phyloP scores from a whole-genome alignment of 2,113 vertebrate genomes.

The Indicator indicator region DNA sequence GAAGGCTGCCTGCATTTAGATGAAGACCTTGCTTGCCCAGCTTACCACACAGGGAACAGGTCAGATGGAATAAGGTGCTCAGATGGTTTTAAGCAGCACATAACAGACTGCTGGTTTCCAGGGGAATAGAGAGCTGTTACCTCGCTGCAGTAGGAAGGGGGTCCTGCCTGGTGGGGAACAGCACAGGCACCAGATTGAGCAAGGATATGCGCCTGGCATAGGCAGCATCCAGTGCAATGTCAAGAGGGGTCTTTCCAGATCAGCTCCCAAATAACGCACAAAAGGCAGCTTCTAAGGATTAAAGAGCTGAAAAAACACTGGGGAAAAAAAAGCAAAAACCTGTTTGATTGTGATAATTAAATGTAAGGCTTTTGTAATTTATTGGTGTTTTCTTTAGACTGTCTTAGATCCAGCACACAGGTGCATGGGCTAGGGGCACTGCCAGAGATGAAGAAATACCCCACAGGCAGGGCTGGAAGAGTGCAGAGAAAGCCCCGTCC shows the following conservation, averaged over 20 bases:
- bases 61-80: neutral
- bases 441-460: neutral
- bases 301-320: neutral
- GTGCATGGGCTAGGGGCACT: neutral
- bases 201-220: neutral
- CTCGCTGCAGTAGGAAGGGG: fast-evolving
- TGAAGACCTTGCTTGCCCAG: neutral
- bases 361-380: neutral
- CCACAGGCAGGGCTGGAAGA: fast-evolving
- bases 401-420: neutral
- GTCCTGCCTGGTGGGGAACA: neutral
- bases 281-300: neutral
- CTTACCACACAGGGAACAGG: neutral
- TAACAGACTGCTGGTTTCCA: neutral
- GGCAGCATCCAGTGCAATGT: fast-evolving
- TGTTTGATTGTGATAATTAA: neutral
- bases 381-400: neutral
- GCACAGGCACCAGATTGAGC: neutral
- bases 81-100: neutral
- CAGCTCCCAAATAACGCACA: neutral
- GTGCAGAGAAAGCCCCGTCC: neutral
- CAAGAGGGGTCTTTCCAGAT: neutral
- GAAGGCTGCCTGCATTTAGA: neutral
- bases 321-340: slow-evolving; percentile 17
- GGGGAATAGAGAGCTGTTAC: neutral